These are phyloP conservation scores for Arion vulgaris DNA, from an alignment of 1,140 invertebrate species.

Conservation along the genomic window DNA sequence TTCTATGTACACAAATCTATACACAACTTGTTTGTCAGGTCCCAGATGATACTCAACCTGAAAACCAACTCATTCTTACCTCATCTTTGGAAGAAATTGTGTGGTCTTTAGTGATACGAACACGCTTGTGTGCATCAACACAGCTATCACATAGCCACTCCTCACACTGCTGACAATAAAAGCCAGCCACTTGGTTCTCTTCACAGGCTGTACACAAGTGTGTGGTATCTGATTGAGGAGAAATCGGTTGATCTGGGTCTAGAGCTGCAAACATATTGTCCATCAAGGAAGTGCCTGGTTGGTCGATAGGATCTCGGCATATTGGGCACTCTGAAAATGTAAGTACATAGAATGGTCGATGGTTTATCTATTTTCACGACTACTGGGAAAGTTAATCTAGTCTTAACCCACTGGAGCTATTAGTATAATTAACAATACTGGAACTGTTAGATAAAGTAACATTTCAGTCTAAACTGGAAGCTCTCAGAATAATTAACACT, in stretches of 20 bases:
- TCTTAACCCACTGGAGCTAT: no score
- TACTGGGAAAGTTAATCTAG: no score
- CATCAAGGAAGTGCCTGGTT: constrained; percentile 77
- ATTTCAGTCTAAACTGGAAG: no score
- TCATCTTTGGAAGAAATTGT: constrained; percentile 89
- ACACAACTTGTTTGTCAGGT: no score
- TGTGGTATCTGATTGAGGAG: constrained; percentile 52
- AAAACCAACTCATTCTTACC: constrained; percentile 11
- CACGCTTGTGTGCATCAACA: constrained; percentile 80
- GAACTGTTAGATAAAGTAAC: no score
- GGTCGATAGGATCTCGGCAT: constrained; percentile 78
- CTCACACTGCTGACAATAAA: constrained; percentile 89
- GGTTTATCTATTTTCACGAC: no score
- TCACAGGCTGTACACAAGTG: constrained; percentile 86
- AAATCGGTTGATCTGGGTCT: constrained; percentile 59
- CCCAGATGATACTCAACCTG: neutral
- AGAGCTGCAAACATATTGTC: constrained; percentile 85
- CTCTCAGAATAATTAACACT: no score
- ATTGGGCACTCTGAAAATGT: constrained; percentile 74
- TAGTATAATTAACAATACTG: no score
- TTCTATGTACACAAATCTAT: no score
- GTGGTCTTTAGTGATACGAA: constrained; percentile 94
- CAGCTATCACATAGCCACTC: constrained; percentile 93
- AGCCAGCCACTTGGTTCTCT: constrained; percentile 84
- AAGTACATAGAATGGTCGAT: constrained; percentile 35